phyloP scores from a whole-genome alignment of 1,140 invertebrate species.

The Goniozus legneri region DNA sequence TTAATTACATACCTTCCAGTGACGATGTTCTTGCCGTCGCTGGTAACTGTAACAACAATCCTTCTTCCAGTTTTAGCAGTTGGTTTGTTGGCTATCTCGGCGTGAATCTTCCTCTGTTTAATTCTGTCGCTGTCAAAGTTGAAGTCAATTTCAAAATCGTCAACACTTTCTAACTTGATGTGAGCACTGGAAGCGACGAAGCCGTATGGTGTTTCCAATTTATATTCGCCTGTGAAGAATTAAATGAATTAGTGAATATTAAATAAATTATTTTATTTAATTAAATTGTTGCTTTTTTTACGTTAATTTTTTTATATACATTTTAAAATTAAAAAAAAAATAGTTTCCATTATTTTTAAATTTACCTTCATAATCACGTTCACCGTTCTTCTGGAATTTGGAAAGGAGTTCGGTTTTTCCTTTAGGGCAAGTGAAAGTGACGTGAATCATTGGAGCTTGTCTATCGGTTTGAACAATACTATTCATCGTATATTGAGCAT shows the following conservation, averaged over 20 bases:
- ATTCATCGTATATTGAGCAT: slow-evolving; percentile 53
- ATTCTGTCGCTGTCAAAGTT: slow-evolving; percentile 66
- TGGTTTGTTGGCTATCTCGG: slow-evolving; percentile 63
- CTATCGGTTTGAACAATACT: slow-evolving; percentile 39
- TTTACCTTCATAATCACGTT: slow-evolving; percentile 57
- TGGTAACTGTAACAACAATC: slow-evolving; percentile 61
- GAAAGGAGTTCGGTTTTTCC: slow-evolving; percentile 54
- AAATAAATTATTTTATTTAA: too few species aligned
- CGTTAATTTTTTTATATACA: too few species aligned
- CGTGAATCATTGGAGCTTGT: slow-evolving; percentile 41
- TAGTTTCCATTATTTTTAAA: slow-evolving; percentile 22
- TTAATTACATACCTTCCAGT: slow-evolving; percentile 70
- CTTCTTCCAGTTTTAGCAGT: slow-evolving; percentile 57
- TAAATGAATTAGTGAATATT: too few species aligned
- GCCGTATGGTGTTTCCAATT: slow-evolving; percentile 39
- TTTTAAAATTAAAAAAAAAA: background rate
- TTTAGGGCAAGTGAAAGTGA: slow-evolving; percentile 49
- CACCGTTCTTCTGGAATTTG: slow-evolving; percentile 55
- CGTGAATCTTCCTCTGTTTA: slow-evolving; percentile 62
- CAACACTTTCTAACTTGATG: slow-evolving; percentile 59
- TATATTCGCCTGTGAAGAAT: slow-evolving; percentile 39
- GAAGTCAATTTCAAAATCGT: slow-evolving; percentile 62
- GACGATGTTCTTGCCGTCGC: slow-evolving; percentile 63
- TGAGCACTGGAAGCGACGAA: slow-evolving; percentile 52
- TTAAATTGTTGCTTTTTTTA: too few species aligned